Base-by-base conservation (phyloP, 2,888 invertebrate genomes). In the Cylindroiulus punctatus region DNA sequence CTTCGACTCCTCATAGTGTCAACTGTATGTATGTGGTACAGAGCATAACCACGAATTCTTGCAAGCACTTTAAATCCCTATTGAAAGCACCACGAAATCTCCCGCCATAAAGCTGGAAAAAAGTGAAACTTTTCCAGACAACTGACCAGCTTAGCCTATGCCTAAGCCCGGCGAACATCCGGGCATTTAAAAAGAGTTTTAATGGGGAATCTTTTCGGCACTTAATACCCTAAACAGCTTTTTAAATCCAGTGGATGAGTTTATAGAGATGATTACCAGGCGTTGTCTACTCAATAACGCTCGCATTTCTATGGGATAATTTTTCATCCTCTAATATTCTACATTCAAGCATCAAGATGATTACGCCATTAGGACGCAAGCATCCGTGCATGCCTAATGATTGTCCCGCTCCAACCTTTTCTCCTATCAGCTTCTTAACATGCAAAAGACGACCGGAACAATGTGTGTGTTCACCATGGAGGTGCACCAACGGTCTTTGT, bases 341-440 rank as follows among this genome's bases (percentile, higher is more conserved):
- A 76, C 17, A 76, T 65, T 65, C 57, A 65, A 65, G 57, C 76
- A 30, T 76, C 14, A 76, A 14, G 76, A 76, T 30, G 76, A 76
- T 76, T 76, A 76, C 5, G 76, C 76, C 32, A 76, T 76, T 76
- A 76, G 76, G 76, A 76, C 76, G 76, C 26, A 76, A 76, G 76
- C 76, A 76, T 76, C 76, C 76, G 76, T 76, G 76, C 76, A 76
- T 76, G 76, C 76, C 76, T 76, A 76, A 76, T 76, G 76, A 76
- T 76, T 76, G 76, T 76, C 76, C 76, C 76, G 76, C 30, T 76
- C 32, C 30, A 76, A 76, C 76, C 76, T 76, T 76, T 76, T 76
- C 76, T 76, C 76, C 76, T 76, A 76, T 30, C 76, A 76, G 76
- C 76, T 76, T 76, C 76, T 76, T 76, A 76, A 30, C 76, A 76